Percentiles rank a stretch among this genome's conserved stretches.
These are phyloP conservation scores for Balaenoptera acutorostrata DNA, from an alignment of 2,113 vertebrate species.

Conservation along the genomic window DNA sequence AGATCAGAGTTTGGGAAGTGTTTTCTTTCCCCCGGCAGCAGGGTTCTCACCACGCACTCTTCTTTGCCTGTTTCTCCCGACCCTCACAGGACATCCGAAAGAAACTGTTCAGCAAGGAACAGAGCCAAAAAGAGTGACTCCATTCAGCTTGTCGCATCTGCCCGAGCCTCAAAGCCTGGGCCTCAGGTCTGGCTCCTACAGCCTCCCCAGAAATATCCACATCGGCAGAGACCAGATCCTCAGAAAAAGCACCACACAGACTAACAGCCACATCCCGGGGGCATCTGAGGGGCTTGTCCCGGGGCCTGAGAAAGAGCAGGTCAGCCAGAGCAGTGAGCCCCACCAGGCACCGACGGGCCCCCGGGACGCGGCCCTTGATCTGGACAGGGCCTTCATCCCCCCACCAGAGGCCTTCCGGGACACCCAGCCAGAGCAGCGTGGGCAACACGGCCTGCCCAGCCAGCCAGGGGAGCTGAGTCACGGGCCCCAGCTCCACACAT, in stretches of 20 bases:
- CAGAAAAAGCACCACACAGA: not conserved
- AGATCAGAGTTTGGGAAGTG: not conserved
- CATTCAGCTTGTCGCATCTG: not conserved
- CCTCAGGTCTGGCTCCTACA: slow-evolving; percentile 63
- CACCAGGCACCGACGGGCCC: accelerated
- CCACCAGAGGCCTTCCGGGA: slow-evolving; percentile 77
- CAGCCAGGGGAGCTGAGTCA: not conserved
- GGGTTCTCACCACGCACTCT: not conserved
- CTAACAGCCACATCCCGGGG: not conserved
- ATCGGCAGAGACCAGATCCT: slow-evolving; percentile 31
- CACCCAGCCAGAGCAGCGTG: not conserved
- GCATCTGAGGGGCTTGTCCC: not conserved
- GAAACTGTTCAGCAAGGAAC: not conserved
- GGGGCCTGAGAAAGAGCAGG: not conserved
- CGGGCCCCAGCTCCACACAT: not conserved
- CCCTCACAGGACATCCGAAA: slow-evolving; percentile 15
- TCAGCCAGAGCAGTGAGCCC: not conserved
- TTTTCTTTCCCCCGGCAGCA: not conserved
- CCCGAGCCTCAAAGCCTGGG: not conserved
- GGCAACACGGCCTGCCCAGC: not conserved
- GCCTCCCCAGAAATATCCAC: slow-evolving; percentile 71
- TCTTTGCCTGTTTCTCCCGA: not conserved
- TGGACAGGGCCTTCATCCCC: slow-evolving; percentile 45
- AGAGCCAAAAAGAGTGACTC: not conserved
- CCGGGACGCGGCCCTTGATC: not conserved